Conservation (phyloP, 2,797 vertebrate genomes). For the Meriones psammophilus region DNA sequence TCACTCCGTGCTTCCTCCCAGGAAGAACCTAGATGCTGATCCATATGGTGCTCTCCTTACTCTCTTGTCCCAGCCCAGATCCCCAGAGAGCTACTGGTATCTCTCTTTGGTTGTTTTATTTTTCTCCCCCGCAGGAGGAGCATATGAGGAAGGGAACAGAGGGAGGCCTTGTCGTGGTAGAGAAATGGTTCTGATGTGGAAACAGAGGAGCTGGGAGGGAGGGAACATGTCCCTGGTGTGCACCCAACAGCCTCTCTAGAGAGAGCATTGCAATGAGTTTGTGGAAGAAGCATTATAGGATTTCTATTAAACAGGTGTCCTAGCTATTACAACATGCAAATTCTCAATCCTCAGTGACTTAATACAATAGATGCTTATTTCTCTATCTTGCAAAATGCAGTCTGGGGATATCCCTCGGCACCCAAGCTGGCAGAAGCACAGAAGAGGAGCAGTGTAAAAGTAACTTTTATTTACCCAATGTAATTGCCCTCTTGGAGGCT, state of each 20-base stretch:
- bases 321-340: neutral
- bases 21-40: neutral
- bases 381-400: neutral
- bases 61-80: too few species aligned
- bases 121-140: neutral
- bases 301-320: neutral
- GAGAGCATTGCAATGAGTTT: neutral
- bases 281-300: neutral
- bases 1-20: neutral
- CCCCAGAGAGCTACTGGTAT: neutral
- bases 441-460: neutral
- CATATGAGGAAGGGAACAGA: too few species aligned
- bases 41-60: too few species aligned
- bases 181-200: neutral
- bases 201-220: too few species aligned
- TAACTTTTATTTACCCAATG: too few species aligned
- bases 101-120: neutral
- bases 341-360: neutral
- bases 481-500: too few species aligned
- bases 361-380: neutral
- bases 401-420: neutral
- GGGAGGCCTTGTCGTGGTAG: fast-evolving
- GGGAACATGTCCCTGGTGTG: neutral
- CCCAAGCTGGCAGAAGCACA: neutral
- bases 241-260: neutral